Conservation (phyloP, 2,888 invertebrate genomes). For the Ophioninae sp. region DNA sequence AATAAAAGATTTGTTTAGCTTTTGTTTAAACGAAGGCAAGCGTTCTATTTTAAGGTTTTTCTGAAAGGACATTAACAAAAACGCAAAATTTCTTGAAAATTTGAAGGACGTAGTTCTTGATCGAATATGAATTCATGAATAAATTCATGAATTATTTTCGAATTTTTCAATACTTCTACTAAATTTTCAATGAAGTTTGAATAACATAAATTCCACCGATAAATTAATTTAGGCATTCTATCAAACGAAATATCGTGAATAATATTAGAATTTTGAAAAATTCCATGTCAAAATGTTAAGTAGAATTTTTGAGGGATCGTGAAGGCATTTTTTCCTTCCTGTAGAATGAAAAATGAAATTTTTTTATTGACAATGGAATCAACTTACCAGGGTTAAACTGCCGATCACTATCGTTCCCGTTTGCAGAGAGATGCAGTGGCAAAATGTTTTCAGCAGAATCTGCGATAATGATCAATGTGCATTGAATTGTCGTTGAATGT, state of each 20-base stretch:
- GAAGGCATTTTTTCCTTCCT: neutral
- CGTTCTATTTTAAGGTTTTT: too few relatives aligned
- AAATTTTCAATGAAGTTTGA: neutral
- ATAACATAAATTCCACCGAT: neutral
- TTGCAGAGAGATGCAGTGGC: constrained; percentile 41
- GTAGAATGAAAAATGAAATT: neutral
- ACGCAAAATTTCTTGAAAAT: too few relatives aligned
- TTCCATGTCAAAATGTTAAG: neutral
- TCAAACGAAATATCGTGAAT: neutral
- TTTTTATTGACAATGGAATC: neutral
- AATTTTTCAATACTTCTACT: neutral
- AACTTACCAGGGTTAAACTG: constrained; percentile 19
- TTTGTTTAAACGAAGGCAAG: too few relatives aligned
- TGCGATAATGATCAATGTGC: constrained; percentile 10
- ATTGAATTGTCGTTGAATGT: neutral
- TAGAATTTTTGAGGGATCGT: too few relatives aligned
- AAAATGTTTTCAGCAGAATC: constrained; percentile 43
- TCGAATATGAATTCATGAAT: too few relatives aligned
- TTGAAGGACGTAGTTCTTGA: too few relatives aligned
- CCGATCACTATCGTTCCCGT: constrained; percentile 32
- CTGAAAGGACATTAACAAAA: too few relatives aligned
- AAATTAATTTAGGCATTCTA: neutral
- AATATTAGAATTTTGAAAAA: neutral
- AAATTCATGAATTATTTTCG: too few relatives aligned
- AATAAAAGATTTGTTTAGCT: neutral